These are phyloP conservation scores for Helostoma temminkii DNA, from an alignment of 2,797 vertebrate genomes.

Conservation along the genomic window DNA sequence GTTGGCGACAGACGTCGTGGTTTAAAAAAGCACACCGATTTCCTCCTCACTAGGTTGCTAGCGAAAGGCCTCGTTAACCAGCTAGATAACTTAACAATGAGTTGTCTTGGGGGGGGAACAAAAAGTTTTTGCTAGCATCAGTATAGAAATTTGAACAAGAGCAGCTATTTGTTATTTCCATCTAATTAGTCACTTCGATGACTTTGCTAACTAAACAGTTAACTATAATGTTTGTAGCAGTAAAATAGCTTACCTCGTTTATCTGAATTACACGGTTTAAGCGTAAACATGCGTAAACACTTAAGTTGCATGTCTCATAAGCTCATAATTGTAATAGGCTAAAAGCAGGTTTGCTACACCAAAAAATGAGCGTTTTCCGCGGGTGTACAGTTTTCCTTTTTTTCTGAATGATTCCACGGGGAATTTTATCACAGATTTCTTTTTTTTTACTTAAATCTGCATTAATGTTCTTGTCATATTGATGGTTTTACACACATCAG, in stretches of 20 bases:
- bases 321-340: not conserved
- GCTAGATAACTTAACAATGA: slow-evolving; percentile 52
- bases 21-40: not conserved
- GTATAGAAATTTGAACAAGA: not conserved
- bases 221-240: not conserved
- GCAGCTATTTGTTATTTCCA: accelerated
- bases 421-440: no score
- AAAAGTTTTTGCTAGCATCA: slow-evolving; percentile 31
- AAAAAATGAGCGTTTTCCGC: not conserved
- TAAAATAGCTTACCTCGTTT: not conserved
- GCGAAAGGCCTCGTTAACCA: slow-evolving; percentile 54
- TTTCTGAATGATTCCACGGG: no score
- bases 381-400: not conserved
- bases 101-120: slow-evolving; percentile 11
- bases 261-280: not conserved
- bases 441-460: accelerated
- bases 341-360: not conserved
- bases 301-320: not conserved
- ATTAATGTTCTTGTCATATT: not conserved
- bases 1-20: no score
- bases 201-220: accelerated
- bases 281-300: not conserved
- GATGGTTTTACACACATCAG: not conserved
- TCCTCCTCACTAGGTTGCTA: slow-evolving; percentile 30
- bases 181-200: not conserved